Evolutionary conservation across 2,888 invertebrate species (phyloP).

Genomic region (Cataglyphis livida): DNA sequence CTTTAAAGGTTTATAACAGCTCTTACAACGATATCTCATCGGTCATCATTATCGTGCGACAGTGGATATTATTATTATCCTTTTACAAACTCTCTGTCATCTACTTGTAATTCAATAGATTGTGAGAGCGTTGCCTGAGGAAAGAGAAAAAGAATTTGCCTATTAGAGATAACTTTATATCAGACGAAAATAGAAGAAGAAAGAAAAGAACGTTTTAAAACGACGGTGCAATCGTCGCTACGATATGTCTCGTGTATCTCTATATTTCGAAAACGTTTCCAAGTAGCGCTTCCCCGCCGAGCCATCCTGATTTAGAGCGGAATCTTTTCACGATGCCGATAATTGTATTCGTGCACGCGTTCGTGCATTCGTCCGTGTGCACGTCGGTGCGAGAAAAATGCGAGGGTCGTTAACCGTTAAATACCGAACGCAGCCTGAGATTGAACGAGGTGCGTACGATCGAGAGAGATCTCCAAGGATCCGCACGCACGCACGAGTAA

Average conservation of each 20-base stretch:
- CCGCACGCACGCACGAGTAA: constrained; percentile 38
- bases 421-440: constrained; percentile 52
- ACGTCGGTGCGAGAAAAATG: constrained; percentile 35
- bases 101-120: constrained; percentile 13
- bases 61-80: constrained; percentile 45
- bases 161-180: background rate
- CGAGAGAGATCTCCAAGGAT: constrained; percentile 43
- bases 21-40: constrained; percentile 37
- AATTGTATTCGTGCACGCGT: constrained; percentile 33
- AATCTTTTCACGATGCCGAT: background rate
- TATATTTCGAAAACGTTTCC: constrained; percentile 16
- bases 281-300: constrained; percentile 12
- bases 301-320: constrained; percentile 22
- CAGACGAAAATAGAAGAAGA: background rate
- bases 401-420: constrained; percentile 51
- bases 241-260: background rate
- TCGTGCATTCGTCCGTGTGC: background rate
- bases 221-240: background rate
- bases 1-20: constrained; percentile 32
- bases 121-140: background rate
- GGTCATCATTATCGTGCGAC: constrained; percentile 31
- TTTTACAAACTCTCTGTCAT: constrained; percentile 18
- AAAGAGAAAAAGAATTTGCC: background rate
- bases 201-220: background rate
- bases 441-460: constrained; percentile 57